Base-by-base conservation (phyloP, 2,113 vertebrate genomes). In the Embiotoca jacksoni region DNA sequence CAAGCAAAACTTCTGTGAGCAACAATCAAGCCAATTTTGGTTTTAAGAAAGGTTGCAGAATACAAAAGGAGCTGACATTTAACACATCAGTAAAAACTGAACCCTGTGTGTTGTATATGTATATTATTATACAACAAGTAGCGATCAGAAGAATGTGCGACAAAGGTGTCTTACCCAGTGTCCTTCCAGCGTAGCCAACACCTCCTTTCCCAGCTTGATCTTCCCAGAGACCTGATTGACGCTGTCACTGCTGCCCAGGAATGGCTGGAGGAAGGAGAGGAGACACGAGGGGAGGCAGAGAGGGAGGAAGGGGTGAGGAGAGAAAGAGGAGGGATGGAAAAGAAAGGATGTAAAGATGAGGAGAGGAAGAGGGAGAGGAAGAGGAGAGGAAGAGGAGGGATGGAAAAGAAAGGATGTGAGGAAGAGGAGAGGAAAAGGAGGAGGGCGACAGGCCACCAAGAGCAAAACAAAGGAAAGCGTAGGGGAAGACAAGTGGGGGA, bases 181-280 rank as follows among this genome's bases (percentile, higher is more conserved):
- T 54, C 98, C 98, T 77, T 99, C 97, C 74, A 99, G 92, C 39
- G 96, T 95, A n/a, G 97, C 97, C 76, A 99, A 89, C 81, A 99
- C 97, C 93, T 99, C 98, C 91, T 99, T 99, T 73, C 98, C 97
- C 89, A 99, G 94, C 87, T 99, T 99, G 87, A 99, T 98, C 92
- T 96, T 99, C 23, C 98, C 98, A 78, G 91, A 95, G 94, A 99
- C 93, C 95, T 98, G 96, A 91, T 99, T 99, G 87, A 99, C 96
- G 55, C 93, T 96, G 92, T 99, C 98, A 36, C 96, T 97, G 91
- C 95, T 99, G 75, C 98, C 98, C 89, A 99, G 90, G 94, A 99
- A 99, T 39, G 98, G 98, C 98, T 99, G 92, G 60, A 69, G 85
- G 83, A 85, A 81, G 78, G 33, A 70, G 0, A 89, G 67, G 63